Percentiles rank a stretch among this genome's conserved stretches.
Conservation (phyloP, 1,140 invertebrate genomes). For the Listronotus oregonensis region DNA sequence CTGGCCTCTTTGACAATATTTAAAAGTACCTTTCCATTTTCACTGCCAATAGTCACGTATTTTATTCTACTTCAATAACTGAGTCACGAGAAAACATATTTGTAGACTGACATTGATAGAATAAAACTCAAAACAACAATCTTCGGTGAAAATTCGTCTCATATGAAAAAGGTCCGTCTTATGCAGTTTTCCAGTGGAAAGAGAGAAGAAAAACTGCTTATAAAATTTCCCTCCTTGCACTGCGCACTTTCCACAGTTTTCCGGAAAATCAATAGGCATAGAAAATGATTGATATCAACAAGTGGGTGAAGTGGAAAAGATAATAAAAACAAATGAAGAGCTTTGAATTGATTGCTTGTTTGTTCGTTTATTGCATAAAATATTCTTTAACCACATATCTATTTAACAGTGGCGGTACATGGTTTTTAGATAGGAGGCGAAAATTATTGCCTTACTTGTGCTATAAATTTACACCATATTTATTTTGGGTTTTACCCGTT, state of each 20-base stretch:
- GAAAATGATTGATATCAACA: constrained; percentile 15
- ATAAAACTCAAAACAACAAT: not conserved
- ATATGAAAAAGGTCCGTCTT: not conserved
- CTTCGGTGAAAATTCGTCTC: no score
- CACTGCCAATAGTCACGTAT: constrained; percentile 3
- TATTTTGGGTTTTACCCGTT: no score
- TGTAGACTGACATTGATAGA: constrained; percentile 28
- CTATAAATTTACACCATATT: no score
- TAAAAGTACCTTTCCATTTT: constrained; percentile 79
- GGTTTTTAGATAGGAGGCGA: no score
- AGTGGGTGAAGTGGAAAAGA: constrained; percentile 16
- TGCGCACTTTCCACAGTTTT: constrained; percentile 3
- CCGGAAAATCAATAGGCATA: constrained; percentile 14
- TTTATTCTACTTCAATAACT: not conserved
- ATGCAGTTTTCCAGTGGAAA: not conserved
- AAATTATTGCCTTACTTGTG: no score
- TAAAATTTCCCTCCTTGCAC: not conserved
- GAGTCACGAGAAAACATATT: constrained; percentile 34
- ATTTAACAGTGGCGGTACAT: no score
- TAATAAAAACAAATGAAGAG: not conserved
- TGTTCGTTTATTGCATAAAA: no score
- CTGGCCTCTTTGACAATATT: constrained; percentile 78
- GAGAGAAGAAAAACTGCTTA: not conserved
- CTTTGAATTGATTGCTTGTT: no score
- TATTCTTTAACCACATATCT: no score